Conservation (phyloP, 2,888 invertebrate species). For the Sylvicola fuscatus region DNA sequence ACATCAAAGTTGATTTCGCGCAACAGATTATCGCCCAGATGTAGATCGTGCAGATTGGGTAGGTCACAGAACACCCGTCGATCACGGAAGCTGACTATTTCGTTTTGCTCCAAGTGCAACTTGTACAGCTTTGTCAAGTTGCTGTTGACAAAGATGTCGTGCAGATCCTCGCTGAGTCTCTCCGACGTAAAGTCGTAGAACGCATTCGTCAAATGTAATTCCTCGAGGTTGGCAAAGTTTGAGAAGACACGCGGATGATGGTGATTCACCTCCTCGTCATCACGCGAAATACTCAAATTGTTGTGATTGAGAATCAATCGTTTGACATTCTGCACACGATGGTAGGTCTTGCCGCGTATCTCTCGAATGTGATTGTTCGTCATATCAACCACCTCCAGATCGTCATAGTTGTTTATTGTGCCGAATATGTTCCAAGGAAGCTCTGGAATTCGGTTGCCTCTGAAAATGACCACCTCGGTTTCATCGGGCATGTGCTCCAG, state of each 20-base stretch:
- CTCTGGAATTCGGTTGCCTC: constrained; percentile 41
- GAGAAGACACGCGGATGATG: constrained; percentile 49
- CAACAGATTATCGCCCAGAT: constrained; percentile 43
- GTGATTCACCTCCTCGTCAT: constrained; percentile 30
- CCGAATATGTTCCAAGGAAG: constrained; percentile 54
- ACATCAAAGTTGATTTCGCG: constrained; percentile 42
- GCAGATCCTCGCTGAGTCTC: constrained; percentile 40
- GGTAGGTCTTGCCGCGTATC: constrained; percentile 53
- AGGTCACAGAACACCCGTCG: constrained; percentile 47
- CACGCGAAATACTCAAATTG: constrained; percentile 36
- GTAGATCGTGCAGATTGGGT: constrained; percentile 40
- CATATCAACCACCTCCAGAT: constrained; percentile 46
- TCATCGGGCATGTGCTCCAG: constrained; percentile 38
- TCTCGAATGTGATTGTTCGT: constrained; percentile 47
- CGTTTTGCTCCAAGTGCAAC: constrained; percentile 55
- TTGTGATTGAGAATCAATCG: constrained; percentile 51
- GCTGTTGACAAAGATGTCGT: constrained; percentile 47
- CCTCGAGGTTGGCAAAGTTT: constrained; percentile 44
- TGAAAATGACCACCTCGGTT: constrained; percentile 48
- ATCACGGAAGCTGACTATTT: constrained; percentile 43
- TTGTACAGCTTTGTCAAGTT: constrained; percentile 42
- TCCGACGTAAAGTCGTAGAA: constrained; percentile 43
- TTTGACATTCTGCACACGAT: constrained; percentile 46
- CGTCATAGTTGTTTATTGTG: constrained; percentile 31
- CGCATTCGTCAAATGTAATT: constrained; percentile 50